Evolutionary conservation across 92 coral and sea anemone genomes (phyloP), one percentile per base, ranked within the genome.

Genomic region (Parazoanthus darwini): DNA sequence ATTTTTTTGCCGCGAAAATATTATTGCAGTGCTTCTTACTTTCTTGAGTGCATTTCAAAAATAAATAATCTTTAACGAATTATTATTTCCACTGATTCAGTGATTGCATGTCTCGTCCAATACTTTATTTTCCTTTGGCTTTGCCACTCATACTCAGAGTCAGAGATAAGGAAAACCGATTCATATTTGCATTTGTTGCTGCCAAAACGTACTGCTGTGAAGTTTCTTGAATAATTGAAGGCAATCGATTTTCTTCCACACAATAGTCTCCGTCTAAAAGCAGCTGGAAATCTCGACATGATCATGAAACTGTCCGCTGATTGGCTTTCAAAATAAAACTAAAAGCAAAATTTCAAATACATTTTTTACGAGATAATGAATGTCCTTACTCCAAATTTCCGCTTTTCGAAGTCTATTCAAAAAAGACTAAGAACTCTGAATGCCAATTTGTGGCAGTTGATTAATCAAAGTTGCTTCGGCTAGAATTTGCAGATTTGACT

Each of bases 281-380:
- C 87, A 84, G 79, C 87, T 84, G 87, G 86, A 26, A 71, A 20
- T 46, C 87, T 14, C 13, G 23, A 76, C 11, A 36, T 18, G 25
- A 18, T 76, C 46, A 42, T 25, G 14, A 84, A 44, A 11, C 78
- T 68, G 78, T 5, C 66, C 43, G 67, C 20, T 67, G 78, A 83
- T 83, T 70, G 78, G 87, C 29, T 68, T 68, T 68, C 35, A 68
- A 26, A 18, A 44, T 6, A 83, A 37, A 70, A 16, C 86, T 42
- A 82, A 82, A 83, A 46, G 38, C 46, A 70, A 48, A 84, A 25
- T 71, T 71, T 26, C 43, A 48, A 84, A 70, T 46, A 48, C 79
- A 84, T 84, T 84, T 83, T 84, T 29, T 54, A 25, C 79, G 77
- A 84, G 78, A 84, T 71, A 46, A 46, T n/a, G 59, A 70, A 71